phyloP scores from a whole-genome alignment of 2,888 invertebrate species.

The Lamellibrachia satsuma region DNA sequence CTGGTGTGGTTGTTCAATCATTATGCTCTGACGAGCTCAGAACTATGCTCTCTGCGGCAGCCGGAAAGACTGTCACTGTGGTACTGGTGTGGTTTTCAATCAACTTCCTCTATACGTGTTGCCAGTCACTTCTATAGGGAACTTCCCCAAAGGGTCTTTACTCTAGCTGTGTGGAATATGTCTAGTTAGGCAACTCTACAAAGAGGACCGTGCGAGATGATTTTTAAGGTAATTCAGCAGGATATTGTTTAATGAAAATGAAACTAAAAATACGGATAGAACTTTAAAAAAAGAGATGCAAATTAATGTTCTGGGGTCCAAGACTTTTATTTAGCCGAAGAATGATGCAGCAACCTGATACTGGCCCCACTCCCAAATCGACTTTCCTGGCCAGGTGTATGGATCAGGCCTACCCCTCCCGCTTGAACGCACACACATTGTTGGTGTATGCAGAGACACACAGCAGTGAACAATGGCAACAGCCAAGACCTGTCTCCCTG shows the following conservation, averaged over 20 bases:
- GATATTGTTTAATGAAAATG: neutral
- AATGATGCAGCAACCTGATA: neutral
- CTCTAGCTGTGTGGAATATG: neutral
- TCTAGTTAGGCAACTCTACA: neutral
- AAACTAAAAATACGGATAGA: neutral
- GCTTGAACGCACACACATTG: neutral
- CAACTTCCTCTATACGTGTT: neutral
- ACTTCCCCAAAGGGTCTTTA: neutral
- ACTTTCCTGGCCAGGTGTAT: neutral
- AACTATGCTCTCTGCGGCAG: neutral
- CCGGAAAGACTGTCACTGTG: neutral
- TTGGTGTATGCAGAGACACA: conserved; percentile 1
- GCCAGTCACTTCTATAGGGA: neutral
- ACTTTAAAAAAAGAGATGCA: neutral
- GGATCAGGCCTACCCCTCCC: neutral
- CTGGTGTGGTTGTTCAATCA: neutral
- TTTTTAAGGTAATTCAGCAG: neutral
- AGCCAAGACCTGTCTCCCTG: neutral
- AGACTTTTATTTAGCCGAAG: neutral
- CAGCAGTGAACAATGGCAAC: neutral
- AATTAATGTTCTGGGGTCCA: neutral
- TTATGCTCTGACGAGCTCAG: neutral
- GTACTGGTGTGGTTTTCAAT: neutral
- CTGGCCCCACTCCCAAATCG: neutral
- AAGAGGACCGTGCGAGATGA: neutral